A percentile compares a stretch with the other conserved stretches of the same genome.
Evolutionary conservation across 2,797 vertebrate genomes (phyloP).

Genomic region (Ptychadena robeensis): DNA sequence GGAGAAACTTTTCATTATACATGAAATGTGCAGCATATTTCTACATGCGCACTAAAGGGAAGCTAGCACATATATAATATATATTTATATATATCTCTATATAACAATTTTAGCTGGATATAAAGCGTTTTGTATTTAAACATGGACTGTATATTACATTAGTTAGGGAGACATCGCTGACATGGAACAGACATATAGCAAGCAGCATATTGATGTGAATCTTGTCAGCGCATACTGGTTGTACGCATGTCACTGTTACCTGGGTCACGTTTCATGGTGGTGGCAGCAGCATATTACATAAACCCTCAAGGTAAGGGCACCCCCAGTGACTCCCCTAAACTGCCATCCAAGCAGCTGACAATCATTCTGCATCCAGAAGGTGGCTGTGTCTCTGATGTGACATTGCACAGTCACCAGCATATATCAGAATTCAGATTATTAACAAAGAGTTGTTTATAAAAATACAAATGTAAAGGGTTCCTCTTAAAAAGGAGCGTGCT

Average conservation of each 20-base stretch:
- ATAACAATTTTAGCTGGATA: constrained; percentile 34
- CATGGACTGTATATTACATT: constrained; percentile 41
- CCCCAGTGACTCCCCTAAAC: constrained; percentile 46
- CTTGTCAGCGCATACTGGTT: constrained; percentile 36
- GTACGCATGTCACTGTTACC: constrained; percentile 4
- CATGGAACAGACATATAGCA: constrained; percentile 46
- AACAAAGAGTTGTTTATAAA: constrained; percentile 99
- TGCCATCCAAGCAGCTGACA: constrained; percentile 31
- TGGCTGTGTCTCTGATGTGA: constrained; percentile 78
- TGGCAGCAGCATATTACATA: constrained; percentile 50
- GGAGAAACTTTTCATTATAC: constrained; percentile 19
- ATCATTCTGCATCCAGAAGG: constrained; percentile 46
- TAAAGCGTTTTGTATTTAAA: constrained; percentile 48
- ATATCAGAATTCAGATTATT: constrained; percentile 81
- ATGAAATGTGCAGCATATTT: constrained; percentile 46
- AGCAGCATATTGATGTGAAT: constrained; percentile 43
- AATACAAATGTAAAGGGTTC: constrained; percentile 95
- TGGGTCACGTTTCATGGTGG: constrained; percentile 33
- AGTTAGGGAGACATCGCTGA: constrained; percentile 33
- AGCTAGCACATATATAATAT: constrained; percentile 46
- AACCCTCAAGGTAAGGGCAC: constrained; percentile 67
- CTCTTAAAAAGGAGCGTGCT: constrained; percentile 93
- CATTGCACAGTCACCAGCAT: constrained; percentile 87
- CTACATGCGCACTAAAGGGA: constrained; percentile 38
- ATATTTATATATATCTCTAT: constrained; percentile 17